A percentile compares a stretch with the other conserved stretches of the same genome.
These are phyloP conservation scores for Sebastes iracundus DNA, from an alignment of 2,797 vertebrate genomes.

Conservation along the genomic window DNA sequence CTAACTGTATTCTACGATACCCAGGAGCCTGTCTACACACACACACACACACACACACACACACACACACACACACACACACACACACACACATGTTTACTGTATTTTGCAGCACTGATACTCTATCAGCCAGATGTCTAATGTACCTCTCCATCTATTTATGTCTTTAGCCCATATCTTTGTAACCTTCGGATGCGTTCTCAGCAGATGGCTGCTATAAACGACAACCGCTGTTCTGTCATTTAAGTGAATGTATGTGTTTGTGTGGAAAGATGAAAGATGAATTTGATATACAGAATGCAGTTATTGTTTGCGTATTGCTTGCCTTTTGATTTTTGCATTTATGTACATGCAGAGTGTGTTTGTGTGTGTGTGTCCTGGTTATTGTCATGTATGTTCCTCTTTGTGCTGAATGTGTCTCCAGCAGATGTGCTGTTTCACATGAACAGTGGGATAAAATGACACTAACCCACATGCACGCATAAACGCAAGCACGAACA, in stretches of 20 bases:
- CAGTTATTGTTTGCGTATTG: not conserved
- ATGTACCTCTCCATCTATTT: constrained; percentile 11
- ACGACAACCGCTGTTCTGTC: not conserved
- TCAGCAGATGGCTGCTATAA: constrained; percentile 14
- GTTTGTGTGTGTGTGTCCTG: not conserved
- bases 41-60: not conserved
- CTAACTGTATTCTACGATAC: constrained; percentile 20
- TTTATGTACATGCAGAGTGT: not conserved
- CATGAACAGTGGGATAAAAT: constrained; percentile 16
- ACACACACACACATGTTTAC: not conserved
- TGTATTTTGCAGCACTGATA: constrained; percentile 1
- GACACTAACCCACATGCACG: not conserved
- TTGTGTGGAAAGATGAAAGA: not conserved
- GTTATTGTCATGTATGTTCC: not conserved
- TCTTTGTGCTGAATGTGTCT: not conserved
- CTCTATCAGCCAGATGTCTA: constrained; percentile 12
- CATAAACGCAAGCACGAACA: not conserved
- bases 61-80: not conserved
- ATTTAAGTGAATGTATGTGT: not conserved
- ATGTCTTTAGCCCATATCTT: constrained; percentile 18
- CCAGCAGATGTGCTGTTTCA: constrained; percentile 18
- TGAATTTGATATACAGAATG: not conserved
- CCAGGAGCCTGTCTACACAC: not conserved
- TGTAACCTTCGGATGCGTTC: not conserved
- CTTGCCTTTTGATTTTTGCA: not conserved